Conservation (phyloP, 2,888 invertebrate genomes). For the Drymonia ruficornis region DNA sequence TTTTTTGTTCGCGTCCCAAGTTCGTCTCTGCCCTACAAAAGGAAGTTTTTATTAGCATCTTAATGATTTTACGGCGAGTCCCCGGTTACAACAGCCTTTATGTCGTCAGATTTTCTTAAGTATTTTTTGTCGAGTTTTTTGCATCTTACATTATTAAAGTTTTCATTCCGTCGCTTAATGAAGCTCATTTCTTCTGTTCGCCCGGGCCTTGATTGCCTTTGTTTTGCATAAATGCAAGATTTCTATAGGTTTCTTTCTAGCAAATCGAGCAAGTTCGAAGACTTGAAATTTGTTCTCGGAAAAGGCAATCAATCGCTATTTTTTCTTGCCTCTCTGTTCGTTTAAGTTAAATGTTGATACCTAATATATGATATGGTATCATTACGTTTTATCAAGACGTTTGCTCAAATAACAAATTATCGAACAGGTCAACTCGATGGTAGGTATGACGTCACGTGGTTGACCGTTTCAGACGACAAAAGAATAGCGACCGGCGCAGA, state of each 20-base stretch:
- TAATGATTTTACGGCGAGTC: constrained; percentile 85
- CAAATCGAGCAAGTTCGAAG: constrained; percentile 75
- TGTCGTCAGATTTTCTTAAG: constrained; percentile 85
- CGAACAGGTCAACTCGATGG: too few relatives aligned
- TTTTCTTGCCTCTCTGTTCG: constrained; percentile 42
- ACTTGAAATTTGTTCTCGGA: constrained; percentile 70
- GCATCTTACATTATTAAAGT: constrained; percentile 85
- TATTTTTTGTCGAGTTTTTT: constrained; percentile 83
- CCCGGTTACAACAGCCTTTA: constrained; percentile 85
- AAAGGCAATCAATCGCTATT: constrained; percentile 70
- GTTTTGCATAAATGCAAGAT: constrained; percentile 85
- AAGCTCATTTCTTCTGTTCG: constrained; percentile 85
- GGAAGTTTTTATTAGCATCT: constrained; percentile 86
- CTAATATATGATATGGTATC: too few relatives aligned
- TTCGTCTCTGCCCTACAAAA: constrained; percentile 82
- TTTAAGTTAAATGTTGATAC: constrained; percentile 18
- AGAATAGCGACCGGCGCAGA: constrained; percentile 43
- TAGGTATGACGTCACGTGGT: not conserved
- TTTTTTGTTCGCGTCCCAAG: constrained; percentile 70
- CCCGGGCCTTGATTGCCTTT: constrained; percentile 83
- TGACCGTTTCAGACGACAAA: constrained; percentile 18
- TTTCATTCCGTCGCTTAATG: constrained; percentile 84
- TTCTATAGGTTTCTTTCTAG: constrained; percentile 81
- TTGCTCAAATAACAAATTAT: too few relatives aligned
- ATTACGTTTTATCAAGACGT: too few relatives aligned